phyloP scores from a whole-genome alignment of 1,140 invertebrate genomes.

The Pseudobourletiella spinata region DNA sequence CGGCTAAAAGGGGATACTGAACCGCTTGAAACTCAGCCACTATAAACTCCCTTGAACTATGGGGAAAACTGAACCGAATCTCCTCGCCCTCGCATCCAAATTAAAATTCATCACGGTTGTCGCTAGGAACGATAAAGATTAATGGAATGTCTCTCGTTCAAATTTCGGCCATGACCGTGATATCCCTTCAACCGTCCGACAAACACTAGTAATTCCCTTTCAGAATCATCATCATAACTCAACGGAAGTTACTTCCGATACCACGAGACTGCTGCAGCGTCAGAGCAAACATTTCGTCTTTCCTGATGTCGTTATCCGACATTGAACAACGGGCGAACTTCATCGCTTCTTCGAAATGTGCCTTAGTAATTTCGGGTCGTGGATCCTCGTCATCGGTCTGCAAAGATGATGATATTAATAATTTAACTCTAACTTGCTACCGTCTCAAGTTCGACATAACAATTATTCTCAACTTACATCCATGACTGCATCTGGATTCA shows the following conservation, averaged over 20 bases:
- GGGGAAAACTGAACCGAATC: not conserved
- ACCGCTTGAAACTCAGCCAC: too few relatives aligned
- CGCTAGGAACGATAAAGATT: not conserved
- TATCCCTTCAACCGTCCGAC: not conserved
- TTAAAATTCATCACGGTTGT: not conserved
- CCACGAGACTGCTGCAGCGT: constrained; percentile 97
- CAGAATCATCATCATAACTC: constrained; percentile 21
- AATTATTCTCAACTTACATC: constrained; percentile 49
- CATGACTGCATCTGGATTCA: constrained; percentile 73
- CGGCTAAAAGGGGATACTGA: too few relatives aligned
- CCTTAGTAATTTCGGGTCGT: constrained; percentile 92
- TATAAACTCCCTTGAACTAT: too few relatives aligned
- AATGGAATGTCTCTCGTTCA: not conserved
- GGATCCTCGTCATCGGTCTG: constrained; percentile 92
- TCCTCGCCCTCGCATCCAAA: not conserved
- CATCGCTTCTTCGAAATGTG: constrained; percentile 93
- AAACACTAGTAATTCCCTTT: not conserved
- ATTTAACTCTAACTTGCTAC: not conserved
- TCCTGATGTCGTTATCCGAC: constrained; percentile 97
- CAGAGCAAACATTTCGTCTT: constrained; percentile 99
- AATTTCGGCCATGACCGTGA: not conserved
- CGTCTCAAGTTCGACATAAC: not conserved
- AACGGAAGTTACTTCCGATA: constrained; percentile 95
- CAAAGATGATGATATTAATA: not conserved
- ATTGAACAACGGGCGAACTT: too few relatives aligned